Base-by-base conservation (phyloP, 2,113 vertebrate species). In the Tragelaphus strepsiceros region DNA sequence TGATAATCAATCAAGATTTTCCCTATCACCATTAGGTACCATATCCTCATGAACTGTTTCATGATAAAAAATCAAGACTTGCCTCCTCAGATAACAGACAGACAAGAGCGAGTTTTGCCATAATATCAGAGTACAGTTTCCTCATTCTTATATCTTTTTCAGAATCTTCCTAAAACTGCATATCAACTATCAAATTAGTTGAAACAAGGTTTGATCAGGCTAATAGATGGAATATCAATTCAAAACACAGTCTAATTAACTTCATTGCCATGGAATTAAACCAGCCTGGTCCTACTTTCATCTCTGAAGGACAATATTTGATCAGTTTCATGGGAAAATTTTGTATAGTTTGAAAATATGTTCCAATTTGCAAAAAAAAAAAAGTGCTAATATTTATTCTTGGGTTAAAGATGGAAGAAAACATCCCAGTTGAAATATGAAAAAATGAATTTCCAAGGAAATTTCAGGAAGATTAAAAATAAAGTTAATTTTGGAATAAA, bases 401-500 rank as follows among this genome's bases (percentile, higher is more conserved):
- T 59, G 8, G 16, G 35, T 46, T 67, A 49, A 85, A 92, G 24
- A 88, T 30, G 67, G 28, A 88, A 83, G 85, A 74, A 78, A 9
- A 97, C 15, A 82, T 54, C 80, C 35, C 39, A 61, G 59, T 32
- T 74, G 17, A 51, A 14, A 90, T 58, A 88, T 17, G 39, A 16
- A 95, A 64, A 93, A 77, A 62, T 51, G 12, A 77, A 81, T 26
- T 93, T 82, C 32, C 12, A 94, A 71, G 30, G 1, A 56, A 87
- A 5, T 64, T 88, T 80, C 19, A 35, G 12, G 26, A 88, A 61
- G 17, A 77, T 13, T 94, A 74, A 91, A 94, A 93, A 71, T 82
- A 22, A 71, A 49, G 16, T 59, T 88, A 58, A 94, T 94, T 97
- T 96, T 88, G 16, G 26, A 74, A 89, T 93, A 91, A 90, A 64